Evolutionary conservation across 1,140 invertebrate species (phyloP).

Genomic region (Lepidurus couesii): DNA sequence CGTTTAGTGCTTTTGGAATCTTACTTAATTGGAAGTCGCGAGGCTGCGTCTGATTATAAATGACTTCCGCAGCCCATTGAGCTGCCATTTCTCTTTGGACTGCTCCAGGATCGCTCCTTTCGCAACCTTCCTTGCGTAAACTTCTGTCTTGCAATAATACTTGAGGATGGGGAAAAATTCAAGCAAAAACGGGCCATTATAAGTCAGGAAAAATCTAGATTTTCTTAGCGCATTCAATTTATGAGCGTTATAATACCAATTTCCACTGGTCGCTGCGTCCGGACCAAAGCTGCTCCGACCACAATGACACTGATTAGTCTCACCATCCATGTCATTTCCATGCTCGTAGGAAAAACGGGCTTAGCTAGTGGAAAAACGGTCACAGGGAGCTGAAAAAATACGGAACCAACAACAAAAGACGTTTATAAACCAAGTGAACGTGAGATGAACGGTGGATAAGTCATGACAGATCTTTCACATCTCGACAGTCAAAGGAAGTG

Average conservation of each 20-base stretch:
- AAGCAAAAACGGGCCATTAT: neutral
- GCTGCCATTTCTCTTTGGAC: conserved; percentile 34
- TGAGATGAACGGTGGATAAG: neutral
- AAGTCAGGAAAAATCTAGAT: neutral
- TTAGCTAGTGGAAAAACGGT: neutral
- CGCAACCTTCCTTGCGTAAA: conserved; percentile 22
- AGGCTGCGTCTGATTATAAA: conserved; percentile 34
- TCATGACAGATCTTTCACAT: neutral
- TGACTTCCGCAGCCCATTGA: conserved; percentile 32
- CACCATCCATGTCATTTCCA: conserved; percentile 4
- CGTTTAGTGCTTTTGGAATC: neutral
- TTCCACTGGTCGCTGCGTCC: conserved; percentile 12
- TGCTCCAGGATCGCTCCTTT: neutral
- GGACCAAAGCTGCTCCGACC: neutral
- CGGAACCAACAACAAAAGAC: neutral
- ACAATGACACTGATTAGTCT: conserved; percentile 16
- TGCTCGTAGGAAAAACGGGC: neutral
- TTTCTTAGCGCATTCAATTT: neutral
- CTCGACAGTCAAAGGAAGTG: neutral
- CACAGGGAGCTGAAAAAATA: neutral
- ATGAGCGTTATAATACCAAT: neutral
- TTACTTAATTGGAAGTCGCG: conserved; percentile 26
- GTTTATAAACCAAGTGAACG: neutral
- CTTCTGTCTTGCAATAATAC: conserved; percentile 31
- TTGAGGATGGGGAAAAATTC: neutral